Base-by-base conservation (phyloP, 2,113 vertebrate species). In the Phrynosoma blainvillii region DNA sequence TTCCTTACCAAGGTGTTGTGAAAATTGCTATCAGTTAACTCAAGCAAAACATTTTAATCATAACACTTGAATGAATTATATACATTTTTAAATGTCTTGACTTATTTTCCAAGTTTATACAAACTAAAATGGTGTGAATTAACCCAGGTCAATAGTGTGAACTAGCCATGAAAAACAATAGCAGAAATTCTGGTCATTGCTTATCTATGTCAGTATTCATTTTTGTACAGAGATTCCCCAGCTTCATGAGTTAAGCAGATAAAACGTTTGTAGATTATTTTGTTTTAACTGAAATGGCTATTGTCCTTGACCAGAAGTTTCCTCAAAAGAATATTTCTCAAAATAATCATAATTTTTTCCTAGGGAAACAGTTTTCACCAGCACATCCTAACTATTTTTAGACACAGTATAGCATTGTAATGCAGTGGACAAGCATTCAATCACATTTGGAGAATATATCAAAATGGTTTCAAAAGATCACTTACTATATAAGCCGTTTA, bases 331-430 rank as follows among this genome's bases (percentile, higher is more conserved):
- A 74, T 68, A 78, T 77, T 82, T 59, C 73, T 88, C 42, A 68
- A 77, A 77, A 84, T 56, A 68, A 83, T 54, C 32, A 78, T 74
- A 84, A 36, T 36, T 70, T 76, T 68, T 8, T 42, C 27, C n/a
- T 56, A 74, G 74, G 59, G 36, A 78, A 76, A 47, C 27, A 59
- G n/a, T 88, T 84, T 21, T 79, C 52, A 79, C n/a, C 52, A 86
- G 40, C 23, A 85, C 21, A 54, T 14, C n/a, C 78, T 75, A 30
- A 89, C 85, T 81, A 79, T 74, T 84, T 83, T 66, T 79, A 85
- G 42, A 21, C 9, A 0, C 52, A 65, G 11, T 47, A 82, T 27
- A 86, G 42, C 74, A 86, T 27, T 66, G 79, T 1, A 73, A 36
- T 9, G 12, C 76, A 36, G 23, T 3, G 1, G 75, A n/a, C 8